Base-by-base conservation (phyloP, 2,888 invertebrate genomes). In the Xanthia icteritia region DNA sequence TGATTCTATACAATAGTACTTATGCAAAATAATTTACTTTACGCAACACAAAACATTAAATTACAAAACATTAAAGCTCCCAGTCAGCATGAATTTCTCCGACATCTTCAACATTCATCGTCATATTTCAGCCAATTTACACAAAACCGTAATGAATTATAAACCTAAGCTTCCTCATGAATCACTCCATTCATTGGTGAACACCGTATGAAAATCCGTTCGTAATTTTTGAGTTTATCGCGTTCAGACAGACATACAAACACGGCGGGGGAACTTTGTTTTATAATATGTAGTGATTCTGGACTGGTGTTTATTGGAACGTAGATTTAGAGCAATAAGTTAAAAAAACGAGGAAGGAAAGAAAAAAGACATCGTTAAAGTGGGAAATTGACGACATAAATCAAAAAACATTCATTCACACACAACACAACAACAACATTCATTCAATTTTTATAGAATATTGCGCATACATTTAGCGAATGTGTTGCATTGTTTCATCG, bases 401-500 rank as follows among this genome's bases (percentile, higher is more conserved):
- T 42, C 42, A 42, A 42, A 42, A 39, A 42, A 42, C 42, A 11
- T 42, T 42, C 42, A 42, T 9, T 42, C 42, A 42, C 42, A 42
- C 42, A 42, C 42, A 42, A 42, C 9, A 42, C 42, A 42, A 42
- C 9, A 42, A 42, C 42, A 1, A 42, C 42, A 42, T 11, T 11
- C 9, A 42, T 42, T 42, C 0, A 42, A 11, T 42, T 15, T 60
- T 20, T 8, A 20, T 48, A 17, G 11, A 51, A 31, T 9, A 23
- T 9, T 17, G 48, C 69, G 45, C 82, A 56, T 60, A 20, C 1
- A 65, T 84, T 65, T 31, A 76, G 58, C 48, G 71, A 58, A 77
- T 64, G 73, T 20, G 15, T n/a, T 45, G 27, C 15, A 60, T 60
- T 65, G 56, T 36, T n/a, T 48, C 42, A 27, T 73, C 54, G 31